Conservation (phyloP, 2,113 vertebrate species). For the Phainopepla nitens region DNA sequence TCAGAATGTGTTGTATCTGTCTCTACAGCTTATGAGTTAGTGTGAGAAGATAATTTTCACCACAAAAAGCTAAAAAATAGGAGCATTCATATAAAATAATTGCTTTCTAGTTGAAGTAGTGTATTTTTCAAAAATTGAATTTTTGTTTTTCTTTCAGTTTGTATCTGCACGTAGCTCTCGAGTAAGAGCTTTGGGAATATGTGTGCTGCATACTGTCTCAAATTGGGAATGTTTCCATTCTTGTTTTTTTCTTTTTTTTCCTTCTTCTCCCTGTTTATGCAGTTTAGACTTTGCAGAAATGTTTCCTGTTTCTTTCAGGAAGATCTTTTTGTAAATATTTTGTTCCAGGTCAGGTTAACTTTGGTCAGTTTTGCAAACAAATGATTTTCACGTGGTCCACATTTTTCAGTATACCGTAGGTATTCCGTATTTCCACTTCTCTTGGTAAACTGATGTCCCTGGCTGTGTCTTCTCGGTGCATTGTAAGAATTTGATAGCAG, state of each 20-base stretch:
- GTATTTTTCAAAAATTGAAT: not conserved
- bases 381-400: accelerated
- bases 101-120: not conserved
- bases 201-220: not conserved
- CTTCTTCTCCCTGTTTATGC: not conserved
- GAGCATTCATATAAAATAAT: not conserved
- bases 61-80: not conserved
- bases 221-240: not conserved
- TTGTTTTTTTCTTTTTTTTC: not conserved
- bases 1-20: not conserved
- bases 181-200: not conserved
- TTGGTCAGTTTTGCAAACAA: not conserved
- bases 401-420: not conserved
- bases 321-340: not conserved
- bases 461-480: not conserved
- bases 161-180: not conserved
- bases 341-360: not conserved
- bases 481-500: not conserved
- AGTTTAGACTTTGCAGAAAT: not conserved
- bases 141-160: not conserved
- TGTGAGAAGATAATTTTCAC: not conserved
- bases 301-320: not conserved
- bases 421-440: not conserved
- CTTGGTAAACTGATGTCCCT: not conserved
- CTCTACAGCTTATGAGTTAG: not conserved